These are phyloP conservation scores for Dendropsophus ebraccatus DNA, from an alignment of 2,113 vertebrate species.

Conservation along the genomic window DNA sequence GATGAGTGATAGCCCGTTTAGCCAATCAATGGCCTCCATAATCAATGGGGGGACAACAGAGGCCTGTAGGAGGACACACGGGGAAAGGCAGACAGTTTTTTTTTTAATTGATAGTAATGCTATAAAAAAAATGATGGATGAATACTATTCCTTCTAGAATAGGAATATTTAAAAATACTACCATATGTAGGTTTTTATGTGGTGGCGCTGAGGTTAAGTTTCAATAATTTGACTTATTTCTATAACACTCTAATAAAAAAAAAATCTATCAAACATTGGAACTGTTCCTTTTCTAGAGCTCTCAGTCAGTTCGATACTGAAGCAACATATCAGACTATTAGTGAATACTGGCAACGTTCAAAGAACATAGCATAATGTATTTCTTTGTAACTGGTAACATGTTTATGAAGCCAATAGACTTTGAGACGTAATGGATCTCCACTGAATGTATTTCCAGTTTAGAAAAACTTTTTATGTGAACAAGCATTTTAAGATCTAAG, in stretches of 20 bases:
- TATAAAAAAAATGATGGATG: too few species aligned
- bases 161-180: too few species aligned
- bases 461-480: slow-evolving; percentile 33
- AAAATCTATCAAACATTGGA: neutral
- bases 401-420: neutral
- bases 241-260: neutral
- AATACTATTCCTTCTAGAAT: too few species aligned
- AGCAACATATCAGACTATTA: neutral
- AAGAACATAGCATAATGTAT: slow-evolving; percentile 41
- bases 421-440: neutral
- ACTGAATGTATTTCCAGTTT: slow-evolving; percentile 29
- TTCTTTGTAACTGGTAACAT: slow-evolving; percentile 13
- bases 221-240: too few species aligned
- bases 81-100: too few species aligned
- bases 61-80: too few species aligned
- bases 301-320: slow-evolving; percentile 3
- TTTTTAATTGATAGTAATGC: too few species aligned
- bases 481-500: slow-evolving; percentile 32
- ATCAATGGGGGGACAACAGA: too few species aligned
- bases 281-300: neutral
- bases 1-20: too few species aligned
- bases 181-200: too few species aligned
- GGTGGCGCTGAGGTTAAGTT: too few species aligned
- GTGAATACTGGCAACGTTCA: neutral
- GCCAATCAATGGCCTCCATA: too few species aligned